Conservation (phyloP, 2,888 invertebrate species). For the Sylvicola cinctus region DNA sequence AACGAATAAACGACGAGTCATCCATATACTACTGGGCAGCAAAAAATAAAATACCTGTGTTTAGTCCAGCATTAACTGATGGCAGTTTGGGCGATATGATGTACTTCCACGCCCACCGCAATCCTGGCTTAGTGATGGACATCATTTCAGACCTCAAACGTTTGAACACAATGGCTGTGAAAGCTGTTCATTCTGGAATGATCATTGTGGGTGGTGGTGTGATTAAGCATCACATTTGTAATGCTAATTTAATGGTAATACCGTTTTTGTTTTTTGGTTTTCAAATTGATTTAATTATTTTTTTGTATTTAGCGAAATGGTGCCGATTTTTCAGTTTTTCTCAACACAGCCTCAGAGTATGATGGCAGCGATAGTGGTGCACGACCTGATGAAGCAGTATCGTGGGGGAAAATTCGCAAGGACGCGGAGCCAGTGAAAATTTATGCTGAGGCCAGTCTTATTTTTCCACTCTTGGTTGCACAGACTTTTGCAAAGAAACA, state of each 20-base stretch:
- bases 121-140: slow-evolving; percentile 82
- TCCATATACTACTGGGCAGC: slow-evolving; percentile 97
- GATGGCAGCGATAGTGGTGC: slow-evolving; percentile 98
- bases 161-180: slow-evolving; percentile 85
- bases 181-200: slow-evolving; percentile 84
- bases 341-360: slow-evolving; percentile 90
- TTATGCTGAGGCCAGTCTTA: slow-evolving; percentile 81
- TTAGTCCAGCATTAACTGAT: slow-evolving; percentile 93
- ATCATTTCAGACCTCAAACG: slow-evolving; percentile 78
- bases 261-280: neutral
- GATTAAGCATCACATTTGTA: slow-evolving; percentile 98
- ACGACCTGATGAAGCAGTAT: slow-evolving; percentile 92
- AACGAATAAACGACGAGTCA: slow-evolving; percentile 70
- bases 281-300: neutral
- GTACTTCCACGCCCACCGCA: slow-evolving; percentile 89
- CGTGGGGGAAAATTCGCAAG: slow-evolving; percentile 93
- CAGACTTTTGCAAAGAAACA: slow-evolving; percentile 80
- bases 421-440: slow-evolving; percentile 79
- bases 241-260: slow-evolving; percentile 82
- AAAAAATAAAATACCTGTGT: slow-evolving; percentile 91
- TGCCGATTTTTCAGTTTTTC: slow-evolving; percentile 83
- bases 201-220: slow-evolving; percentile 91
- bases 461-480: slow-evolving; percentile 86
- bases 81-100: slow-evolving; percentile 98
- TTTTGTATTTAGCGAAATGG: slow-evolving; percentile 48